Evolutionary conservation across 2,888 invertebrate genomes (phyloP).

Genomic region (Lepidonotus clava): DNA sequence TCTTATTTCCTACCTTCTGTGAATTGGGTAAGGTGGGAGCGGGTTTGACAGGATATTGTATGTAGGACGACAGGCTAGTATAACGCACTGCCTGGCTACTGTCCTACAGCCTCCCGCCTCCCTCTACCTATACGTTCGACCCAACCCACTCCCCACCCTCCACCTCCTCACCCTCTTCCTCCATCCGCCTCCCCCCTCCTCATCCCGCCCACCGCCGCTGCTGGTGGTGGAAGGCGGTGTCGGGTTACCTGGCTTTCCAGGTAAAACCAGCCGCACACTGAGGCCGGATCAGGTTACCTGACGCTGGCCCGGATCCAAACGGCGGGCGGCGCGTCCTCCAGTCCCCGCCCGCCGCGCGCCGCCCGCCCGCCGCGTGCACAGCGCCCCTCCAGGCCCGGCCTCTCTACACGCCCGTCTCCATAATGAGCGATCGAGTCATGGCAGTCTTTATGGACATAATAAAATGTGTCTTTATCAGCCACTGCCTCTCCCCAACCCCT

Average conservation of each 20-base stretch:
- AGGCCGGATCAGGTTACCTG: slow-evolving; percentile 34
- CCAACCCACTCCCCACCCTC: not conserved
- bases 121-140: not conserved
- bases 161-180: not conserved
- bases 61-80: no score
- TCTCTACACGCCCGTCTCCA: not conserved
- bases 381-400: not conserved
- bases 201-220: not conserved
- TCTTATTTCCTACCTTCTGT: no score
- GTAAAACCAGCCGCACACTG: slow-evolving; percentile 52
- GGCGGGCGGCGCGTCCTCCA: not conserved
- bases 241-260: slow-evolving; percentile 46
- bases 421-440: not conserved
- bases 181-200: not conserved
- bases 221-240: slow-evolving; percentile 22
- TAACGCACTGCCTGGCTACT: not conserved
- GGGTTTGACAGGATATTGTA: no score
- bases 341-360: not conserved
- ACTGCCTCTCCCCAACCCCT: not conserved
- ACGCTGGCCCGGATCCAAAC: slow-evolving; percentile 39
- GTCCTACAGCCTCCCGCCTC: not conserved
- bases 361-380: no score
- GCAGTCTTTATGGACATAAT: not conserved
- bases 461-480: not conserved
- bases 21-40: no score